Evolutionary conservation across 2,888 invertebrate species (phyloP).

Genomic region (Drosophila cognata): DNA sequence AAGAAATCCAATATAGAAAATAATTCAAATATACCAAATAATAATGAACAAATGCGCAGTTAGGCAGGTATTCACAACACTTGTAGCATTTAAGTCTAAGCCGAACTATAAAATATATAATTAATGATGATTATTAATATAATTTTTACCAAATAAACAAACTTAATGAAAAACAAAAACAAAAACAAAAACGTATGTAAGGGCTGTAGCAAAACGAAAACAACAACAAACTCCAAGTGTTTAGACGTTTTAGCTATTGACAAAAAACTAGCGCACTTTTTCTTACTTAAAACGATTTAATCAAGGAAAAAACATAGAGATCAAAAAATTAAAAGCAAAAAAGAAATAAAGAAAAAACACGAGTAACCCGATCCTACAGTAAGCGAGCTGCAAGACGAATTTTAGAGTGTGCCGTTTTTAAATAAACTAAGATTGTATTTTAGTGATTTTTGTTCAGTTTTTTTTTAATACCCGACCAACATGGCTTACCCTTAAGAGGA

Average conservation of each 20-base stretch:
- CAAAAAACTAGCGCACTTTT: conserved; percentile 59
- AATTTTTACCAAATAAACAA: conserved; percentile 48
- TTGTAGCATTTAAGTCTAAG: conserved; percentile 63
- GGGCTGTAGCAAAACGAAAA: conserved; percentile 15
- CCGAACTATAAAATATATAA: conserved; percentile 19
- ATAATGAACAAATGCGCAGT: conserved; percentile 33
- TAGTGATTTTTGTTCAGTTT: conserved; percentile 21
- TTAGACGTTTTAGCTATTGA: conserved; percentile 62
- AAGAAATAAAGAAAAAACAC: conserved; percentile 3
- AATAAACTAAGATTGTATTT: conserved; percentile 54
- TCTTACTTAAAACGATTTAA: conserved; percentile 64
- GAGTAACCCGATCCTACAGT: conserved; percentile 29
- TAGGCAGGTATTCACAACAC: conserved; percentile 69
- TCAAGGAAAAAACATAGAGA: conserved; percentile 32
- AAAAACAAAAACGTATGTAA: conserved; percentile 35
- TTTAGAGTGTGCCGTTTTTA: conserved; percentile 60
- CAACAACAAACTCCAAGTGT: conserved; percentile 34
- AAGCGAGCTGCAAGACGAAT: conserved; percentile 50
- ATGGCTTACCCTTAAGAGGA: not conserved
- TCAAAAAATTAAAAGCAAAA: conserved; percentile 10
- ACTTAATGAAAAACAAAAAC: conserved; percentile 2
- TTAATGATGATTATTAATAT: conserved; percentile 35
- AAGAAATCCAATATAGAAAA: conserved; percentile 55
- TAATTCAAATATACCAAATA: conserved; percentile 51
- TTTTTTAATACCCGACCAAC: conserved; percentile 13